Base-by-base conservation (phyloP, 2,888 invertebrate genomes). In the Apamea sordens region DNA sequence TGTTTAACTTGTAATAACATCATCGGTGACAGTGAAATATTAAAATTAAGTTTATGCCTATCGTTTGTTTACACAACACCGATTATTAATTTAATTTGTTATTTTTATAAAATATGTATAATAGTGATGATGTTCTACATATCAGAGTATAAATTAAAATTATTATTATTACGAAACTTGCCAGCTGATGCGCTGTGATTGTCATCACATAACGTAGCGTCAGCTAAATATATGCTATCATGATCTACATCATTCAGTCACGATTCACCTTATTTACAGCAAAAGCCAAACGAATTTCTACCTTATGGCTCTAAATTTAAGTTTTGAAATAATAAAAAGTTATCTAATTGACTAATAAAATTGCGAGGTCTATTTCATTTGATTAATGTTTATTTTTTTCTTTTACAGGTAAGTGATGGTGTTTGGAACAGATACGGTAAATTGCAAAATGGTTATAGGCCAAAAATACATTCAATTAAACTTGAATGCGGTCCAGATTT, bases 371-470 rank as follows among this genome's bases (percentile, higher is more conserved):
- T 86, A 78, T 80, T 86, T 88, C 77, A 82, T 88, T 82, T 82
- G 73, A 85, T 87, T 76, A 69, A 86, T 86, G 76, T 61, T 76
- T 74, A 61, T 85, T 83, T 80, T 73, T 85, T 86, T 82, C 36
- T 68, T 78, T 87, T 87, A 10, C 87, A 89, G 89, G 89, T 89
- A 88, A 86, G 89, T 86, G 79, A 82, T 84, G 83, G 76, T 76
- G 73, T 71, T 82, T 79, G 61, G 47, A 80, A 70, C 56, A 65
- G 44, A 69, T 79, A 79, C 89, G 86, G 85, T 88, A 85, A 76
- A 84, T 85, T 73, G 32, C 2, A 69, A 84, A 73, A 71, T 47
- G 53, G 32, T 44, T 73, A 21, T n/a, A 68, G 1, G 24, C 24
- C 24, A 65, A 76, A 74, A 82, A 86, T 44, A 47, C 2, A 36